A percentile compares a stretch with the other conserved stretches of the same genome.
These are phyloP conservation scores for Agapetus fuscipes DNA, from an alignment of 2,888 invertebrate genomes.

Conservation along the genomic window DNA sequence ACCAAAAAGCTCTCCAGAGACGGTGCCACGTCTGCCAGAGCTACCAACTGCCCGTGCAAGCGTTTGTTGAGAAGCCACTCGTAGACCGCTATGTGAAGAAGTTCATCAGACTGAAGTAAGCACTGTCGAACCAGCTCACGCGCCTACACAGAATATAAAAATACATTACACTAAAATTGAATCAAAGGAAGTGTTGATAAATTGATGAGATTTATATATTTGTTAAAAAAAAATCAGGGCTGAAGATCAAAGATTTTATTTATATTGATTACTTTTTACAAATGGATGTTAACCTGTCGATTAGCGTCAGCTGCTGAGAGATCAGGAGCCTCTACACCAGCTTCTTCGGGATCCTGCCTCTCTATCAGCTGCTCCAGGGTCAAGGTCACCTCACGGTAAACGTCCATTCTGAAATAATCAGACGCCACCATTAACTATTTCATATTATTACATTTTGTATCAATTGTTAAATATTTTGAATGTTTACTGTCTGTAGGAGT, in stretches of 20 bases:
- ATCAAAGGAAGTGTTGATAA: too few relatives aligned
- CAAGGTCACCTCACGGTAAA: constrained; percentile 77
- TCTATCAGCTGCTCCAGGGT: constrained; percentile 64
- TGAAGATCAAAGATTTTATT: too few relatives aligned
- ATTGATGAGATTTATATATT: too few relatives aligned
- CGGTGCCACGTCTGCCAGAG: constrained; percentile 53
- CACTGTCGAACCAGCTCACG: constrained; percentile 55
- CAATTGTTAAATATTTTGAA: background rate
- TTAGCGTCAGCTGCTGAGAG: constrained; percentile 40
- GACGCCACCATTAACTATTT: constrained; percentile 16
- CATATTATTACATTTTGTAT: background rate
- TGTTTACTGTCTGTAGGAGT: background rate
- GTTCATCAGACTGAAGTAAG: constrained; percentile 67
- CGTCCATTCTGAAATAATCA: constrained; percentile 64
- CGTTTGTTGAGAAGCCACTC: constrained; percentile 83
- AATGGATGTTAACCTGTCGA: constrained; percentile 32
- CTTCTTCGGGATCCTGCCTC: constrained; percentile 43
- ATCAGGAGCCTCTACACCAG: constrained; percentile 30
- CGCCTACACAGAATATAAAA: constrained; percentile 40
- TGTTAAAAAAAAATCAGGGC: too few relatives aligned
- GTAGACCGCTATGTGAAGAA: constrained; percentile 84
- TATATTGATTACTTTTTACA: too few relatives aligned
- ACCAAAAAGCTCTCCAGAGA: constrained; percentile 71
- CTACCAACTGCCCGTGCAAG: constrained; percentile 59
- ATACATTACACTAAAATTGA: too few relatives aligned